Evolutionary conservation across 2,888 invertebrate genomes (phyloP).

Genomic region (Amiota mariae): DNA sequence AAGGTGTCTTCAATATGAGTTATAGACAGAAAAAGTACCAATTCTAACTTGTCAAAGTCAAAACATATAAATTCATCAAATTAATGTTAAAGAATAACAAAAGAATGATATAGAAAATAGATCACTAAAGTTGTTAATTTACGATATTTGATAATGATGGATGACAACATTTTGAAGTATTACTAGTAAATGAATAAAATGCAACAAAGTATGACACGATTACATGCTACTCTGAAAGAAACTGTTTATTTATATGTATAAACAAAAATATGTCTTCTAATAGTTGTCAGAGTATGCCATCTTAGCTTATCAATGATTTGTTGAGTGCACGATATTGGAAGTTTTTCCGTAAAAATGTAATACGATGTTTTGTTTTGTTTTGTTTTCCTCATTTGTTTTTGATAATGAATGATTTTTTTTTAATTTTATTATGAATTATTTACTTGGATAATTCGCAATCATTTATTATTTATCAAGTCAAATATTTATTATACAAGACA

Average conservation of each 20-base stretch:
- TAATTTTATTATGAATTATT: slow-evolving; percentile 31
- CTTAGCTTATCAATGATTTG: not conserved
- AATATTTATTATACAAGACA: not conserved
- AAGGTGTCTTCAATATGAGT: not conserved
- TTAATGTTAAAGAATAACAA: not conserved
- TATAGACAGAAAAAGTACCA: slow-evolving; percentile 3
- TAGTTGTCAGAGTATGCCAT: not conserved
- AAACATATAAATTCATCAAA: not conserved
- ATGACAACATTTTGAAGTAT: too few species aligned
- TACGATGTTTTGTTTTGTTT: not conserved
- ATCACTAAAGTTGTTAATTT: too few species aligned
- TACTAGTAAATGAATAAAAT: too few species aligned
- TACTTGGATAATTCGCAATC: not conserved
- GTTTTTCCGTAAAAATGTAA: slow-evolving; percentile 16
- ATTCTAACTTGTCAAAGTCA: not conserved
- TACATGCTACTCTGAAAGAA: slow-evolving; percentile 2
- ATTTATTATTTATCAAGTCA: not conserved
- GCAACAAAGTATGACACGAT: not conserved
- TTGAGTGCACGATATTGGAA: not conserved
- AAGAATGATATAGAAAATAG: too few species aligned
- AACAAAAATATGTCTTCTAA: too few species aligned
- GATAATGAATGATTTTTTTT: slow-evolving; percentile 30
- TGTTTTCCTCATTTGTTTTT: not conserved
- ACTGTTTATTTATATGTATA: not conserved
- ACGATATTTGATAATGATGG: too few species aligned